Percentiles rank a stretch among this genome's conserved stretches.
These are phyloP conservation scores for Torymus tubicola DNA, from an alignment of 2,888 invertebrate species.

Conservation along the genomic window DNA sequence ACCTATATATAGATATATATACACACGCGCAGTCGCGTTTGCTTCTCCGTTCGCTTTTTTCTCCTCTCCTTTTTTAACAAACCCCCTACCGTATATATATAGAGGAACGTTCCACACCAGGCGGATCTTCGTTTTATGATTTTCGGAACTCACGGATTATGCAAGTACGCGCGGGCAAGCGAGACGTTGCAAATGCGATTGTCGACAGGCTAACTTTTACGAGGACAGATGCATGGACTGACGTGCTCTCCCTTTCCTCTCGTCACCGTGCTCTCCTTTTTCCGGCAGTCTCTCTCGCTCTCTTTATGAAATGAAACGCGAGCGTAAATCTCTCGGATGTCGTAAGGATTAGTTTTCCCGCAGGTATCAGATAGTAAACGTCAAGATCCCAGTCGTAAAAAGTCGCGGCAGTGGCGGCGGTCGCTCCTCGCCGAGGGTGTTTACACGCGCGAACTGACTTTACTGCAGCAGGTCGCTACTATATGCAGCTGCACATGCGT, in stretches of 20 bases:
- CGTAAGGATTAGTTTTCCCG: slow-evolving; percentile 63
- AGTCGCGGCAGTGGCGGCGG: slow-evolving; percentile 36
- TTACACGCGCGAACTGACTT: slow-evolving; percentile 58
- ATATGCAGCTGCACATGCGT: slow-evolving; percentile 56
- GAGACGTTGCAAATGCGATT: slow-evolving; percentile 50
- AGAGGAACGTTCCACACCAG: no score
- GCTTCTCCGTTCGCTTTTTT: neutral
- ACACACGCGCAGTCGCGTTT: neutral
- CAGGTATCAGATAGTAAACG: slow-evolving; percentile 64
- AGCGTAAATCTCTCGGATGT: slow-evolving; percentile 61
- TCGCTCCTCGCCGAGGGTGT: slow-evolving; percentile 50
- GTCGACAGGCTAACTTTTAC: slow-evolving; percentile 49
- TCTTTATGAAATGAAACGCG: slow-evolving; percentile 47
- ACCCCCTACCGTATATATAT: no score
- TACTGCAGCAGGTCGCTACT: slow-evolving; percentile 42
- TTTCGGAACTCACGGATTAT: slow-evolving; percentile 51
- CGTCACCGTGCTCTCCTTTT: neutral
- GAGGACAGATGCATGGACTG: slow-evolving; percentile 50
- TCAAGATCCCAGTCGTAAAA: slow-evolving; percentile 61
- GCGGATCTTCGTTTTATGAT: slow-evolving; percentile 32
- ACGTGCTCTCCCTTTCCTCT: neutral
- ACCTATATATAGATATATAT: neutral
- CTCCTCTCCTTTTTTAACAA: slow-evolving; percentile 9
- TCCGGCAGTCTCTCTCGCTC: neutral
- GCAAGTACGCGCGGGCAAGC: slow-evolving; percentile 22